Conservation (phyloP, 1,140 invertebrate genomes). For the Leguminivora glycinivorella region DNA sequence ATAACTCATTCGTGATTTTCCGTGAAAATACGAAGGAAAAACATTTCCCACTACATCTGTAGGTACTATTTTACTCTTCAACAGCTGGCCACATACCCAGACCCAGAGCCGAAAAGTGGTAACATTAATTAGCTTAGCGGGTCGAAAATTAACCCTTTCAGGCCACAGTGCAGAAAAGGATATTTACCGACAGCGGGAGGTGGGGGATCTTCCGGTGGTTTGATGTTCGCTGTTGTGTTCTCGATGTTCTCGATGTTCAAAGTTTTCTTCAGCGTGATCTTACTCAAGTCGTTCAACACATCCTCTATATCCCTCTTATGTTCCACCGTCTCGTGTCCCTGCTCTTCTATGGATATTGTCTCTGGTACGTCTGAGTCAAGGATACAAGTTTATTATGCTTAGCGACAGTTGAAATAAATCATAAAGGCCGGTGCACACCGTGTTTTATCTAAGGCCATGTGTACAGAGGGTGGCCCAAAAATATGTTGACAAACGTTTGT, state of each 20-base stretch:
- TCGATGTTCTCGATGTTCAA: conserved; percentile 73
- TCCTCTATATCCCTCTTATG: conserved; percentile 76
- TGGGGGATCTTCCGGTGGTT: conserved; percentile 62
- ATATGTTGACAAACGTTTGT: too few species aligned
- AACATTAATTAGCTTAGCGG: too few species aligned
- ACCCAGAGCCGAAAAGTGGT: too few species aligned
- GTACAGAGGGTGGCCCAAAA: too few species aligned
- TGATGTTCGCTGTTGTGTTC: conserved; percentile 73
- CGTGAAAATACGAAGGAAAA: too few species aligned
- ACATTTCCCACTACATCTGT: too few species aligned
- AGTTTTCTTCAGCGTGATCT: conserved; percentile 73
- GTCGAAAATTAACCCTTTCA: too few species aligned
- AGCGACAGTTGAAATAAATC: neutral
- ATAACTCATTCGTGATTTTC: too few species aligned
- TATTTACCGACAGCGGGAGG: conserved; percentile 53
- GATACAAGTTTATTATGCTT: neutral
- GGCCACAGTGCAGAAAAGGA: neutral
- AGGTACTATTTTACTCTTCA: too few species aligned
- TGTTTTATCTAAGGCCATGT: too few species aligned
- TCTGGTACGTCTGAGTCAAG: conserved; percentile 46
- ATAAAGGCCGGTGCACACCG: too few species aligned
- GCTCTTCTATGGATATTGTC: conserved; percentile 53
- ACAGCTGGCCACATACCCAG: too few species aligned
- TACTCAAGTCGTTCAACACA: conserved; percentile 72
- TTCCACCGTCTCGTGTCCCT: conserved; percentile 52